phyloP scores from a whole-genome alignment of 2,797 vertebrate genomes.

The Chrosomus eos region DNA sequence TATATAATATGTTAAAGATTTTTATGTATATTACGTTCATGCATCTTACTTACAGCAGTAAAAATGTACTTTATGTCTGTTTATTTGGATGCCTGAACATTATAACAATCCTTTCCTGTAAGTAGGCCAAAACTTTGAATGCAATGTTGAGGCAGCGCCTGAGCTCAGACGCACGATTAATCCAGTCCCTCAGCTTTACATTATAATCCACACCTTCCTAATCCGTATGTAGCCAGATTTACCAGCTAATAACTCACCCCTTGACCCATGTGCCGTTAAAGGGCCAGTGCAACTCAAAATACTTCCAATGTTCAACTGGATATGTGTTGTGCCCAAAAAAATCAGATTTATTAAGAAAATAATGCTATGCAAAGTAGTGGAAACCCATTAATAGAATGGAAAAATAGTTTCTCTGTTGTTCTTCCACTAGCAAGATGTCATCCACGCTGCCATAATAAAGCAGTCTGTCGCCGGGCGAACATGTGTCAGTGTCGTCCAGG shows the following conservation, averaged over 20 bases:
- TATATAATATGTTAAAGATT: background rate
- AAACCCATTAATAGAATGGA: background rate
- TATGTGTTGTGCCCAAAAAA: background rate
- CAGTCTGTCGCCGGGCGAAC: constrained; percentile 52
- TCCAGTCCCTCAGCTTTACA: constrained; percentile 21
- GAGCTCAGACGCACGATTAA: background rate
- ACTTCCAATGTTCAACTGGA: background rate
- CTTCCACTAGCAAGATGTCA: constrained; percentile 57
- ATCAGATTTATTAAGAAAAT: background rate
- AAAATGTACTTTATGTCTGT: constrained; percentile 10
- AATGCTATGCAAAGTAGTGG: background rate
- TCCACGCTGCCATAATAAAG: constrained; percentile 61
- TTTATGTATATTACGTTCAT: background rate
- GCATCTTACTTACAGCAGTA: background rate
- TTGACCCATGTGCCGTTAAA: constrained; percentile 31
- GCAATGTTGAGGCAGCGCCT: background rate
- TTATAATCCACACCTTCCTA: constrained; percentile 40
- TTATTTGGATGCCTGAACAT: background rate
- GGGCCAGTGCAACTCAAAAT: background rate
- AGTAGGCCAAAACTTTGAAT: constrained; percentile 31
- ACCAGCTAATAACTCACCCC: constrained; percentile 13
- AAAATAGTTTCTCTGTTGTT: background rate
- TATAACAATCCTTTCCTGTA: background rate
- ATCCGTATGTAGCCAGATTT: constrained; percentile 26
- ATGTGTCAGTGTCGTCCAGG: constrained; percentile 58